Evolutionary conservation across 2,888 invertebrate species (phyloP).

Genomic region (Oxycera nigricornis): DNA sequence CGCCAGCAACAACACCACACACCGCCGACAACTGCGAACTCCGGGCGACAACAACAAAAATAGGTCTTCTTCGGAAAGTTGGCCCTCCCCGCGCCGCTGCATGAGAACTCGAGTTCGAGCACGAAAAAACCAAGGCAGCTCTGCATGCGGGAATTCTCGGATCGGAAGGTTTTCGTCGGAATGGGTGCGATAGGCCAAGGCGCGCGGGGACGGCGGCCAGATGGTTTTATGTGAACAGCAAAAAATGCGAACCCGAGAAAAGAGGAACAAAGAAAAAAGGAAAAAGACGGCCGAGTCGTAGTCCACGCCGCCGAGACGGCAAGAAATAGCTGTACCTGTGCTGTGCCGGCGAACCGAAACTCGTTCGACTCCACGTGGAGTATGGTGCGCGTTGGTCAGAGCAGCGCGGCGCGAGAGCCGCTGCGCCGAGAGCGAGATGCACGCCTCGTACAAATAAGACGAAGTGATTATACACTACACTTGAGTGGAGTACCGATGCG

Average conservation of each 20-base stretch:
- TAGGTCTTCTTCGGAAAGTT: no score
- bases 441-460: conserved; percentile 31
- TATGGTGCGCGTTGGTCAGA: conserved; percentile 1
- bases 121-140: conserved; percentile 1
- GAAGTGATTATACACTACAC: conserved; percentile 39
- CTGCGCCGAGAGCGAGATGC: not conserved
- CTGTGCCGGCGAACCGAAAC: not conserved
- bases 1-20: conserved; percentile 24
- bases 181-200: not conserved
- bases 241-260: conserved; percentile 25
- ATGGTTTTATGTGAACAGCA: conserved; percentile 38
- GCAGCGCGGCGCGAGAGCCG: not conserved
- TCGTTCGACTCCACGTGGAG: conserved; percentile 37
- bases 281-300: not conserved
- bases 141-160: conserved; percentile 29
- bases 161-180: conserved; percentile 13
- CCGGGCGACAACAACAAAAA: conserved; percentile 11
- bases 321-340: not conserved
- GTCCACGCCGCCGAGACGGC: not conserved
- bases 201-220: conserved; percentile 1
- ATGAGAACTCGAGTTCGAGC: not conserved
- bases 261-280: not conserved
- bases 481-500: conserved; percentile 34
- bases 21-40: conserved; percentile 8
- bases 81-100: not conserved